Percentiles rank a stretch among this genome's conserved stretches.
Evolutionary conservation across 1,140 invertebrate genomes (phyloP).

Genomic region (Ceratosolen fusciceps): DNA sequence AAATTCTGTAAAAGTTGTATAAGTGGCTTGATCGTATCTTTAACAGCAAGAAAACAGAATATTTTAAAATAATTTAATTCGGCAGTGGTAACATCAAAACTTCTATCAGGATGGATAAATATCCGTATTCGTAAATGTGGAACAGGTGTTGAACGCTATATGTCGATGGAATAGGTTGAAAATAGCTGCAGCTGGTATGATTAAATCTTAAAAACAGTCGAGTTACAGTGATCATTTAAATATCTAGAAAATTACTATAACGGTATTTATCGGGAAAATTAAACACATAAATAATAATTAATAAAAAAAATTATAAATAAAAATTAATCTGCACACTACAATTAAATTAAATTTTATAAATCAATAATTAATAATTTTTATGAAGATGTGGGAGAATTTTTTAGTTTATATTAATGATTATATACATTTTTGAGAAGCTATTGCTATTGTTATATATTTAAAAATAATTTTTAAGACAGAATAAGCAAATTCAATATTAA

Average conservation of each 20-base stretch:
- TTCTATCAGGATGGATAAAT: background rate
- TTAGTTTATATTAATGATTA: too few species aligned
- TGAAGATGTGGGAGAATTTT: too few species aligned
- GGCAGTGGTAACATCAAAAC: background rate
- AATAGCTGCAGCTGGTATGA: constrained; percentile 51
- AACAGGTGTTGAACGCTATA: constrained; percentile 56
- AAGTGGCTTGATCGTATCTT: constrained; percentile 31
- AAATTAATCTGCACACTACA: too few species aligned
- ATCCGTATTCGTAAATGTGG: constrained; percentile 28
- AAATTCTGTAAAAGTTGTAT: constrained; percentile 35
- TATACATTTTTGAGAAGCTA: too few species aligned
- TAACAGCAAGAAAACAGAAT: background rate
- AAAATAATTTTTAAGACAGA: too few species aligned
- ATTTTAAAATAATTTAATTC: constrained; percentile 39
- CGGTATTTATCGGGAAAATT: background rate
- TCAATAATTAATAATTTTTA: too few species aligned
- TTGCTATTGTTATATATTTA: too few species aligned
- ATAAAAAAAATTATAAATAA: too few species aligned
- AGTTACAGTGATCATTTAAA: background rate
- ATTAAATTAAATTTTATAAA: too few species aligned
- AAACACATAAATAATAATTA: too few species aligned
- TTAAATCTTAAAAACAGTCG: background rate
- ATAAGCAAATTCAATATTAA: too few species aligned
- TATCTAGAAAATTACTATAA: constrained; percentile 18
- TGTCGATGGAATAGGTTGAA: background rate